phyloP scores from a whole-genome alignment of 2,888 invertebrate genomes.

The Athetis lepigone region DNA sequence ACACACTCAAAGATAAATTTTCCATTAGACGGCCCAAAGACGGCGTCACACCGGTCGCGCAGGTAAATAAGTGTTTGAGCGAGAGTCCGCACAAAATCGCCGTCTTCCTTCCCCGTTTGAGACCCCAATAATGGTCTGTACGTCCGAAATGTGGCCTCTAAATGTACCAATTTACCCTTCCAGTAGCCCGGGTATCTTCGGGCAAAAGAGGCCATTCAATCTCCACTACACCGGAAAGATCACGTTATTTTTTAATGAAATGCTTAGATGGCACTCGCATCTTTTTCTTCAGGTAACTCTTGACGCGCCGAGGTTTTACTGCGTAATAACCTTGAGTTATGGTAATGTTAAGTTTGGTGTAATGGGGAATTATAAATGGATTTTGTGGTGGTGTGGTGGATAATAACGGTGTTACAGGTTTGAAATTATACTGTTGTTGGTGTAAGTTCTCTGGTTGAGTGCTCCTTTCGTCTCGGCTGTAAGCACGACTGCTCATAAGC shows the following conservation, averaged over 20 bases:
- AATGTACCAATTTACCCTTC: conserved; percentile 81
- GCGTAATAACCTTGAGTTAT: conserved; percentile 49
- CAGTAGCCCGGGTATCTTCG: conserved; percentile 68
- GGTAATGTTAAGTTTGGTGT: conserved; percentile 41
- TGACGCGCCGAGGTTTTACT: conserved; percentile 43
- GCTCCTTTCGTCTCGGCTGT: too few relatives aligned
- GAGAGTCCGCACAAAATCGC: conserved; percentile 68
- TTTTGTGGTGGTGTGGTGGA: conserved; percentile 6
- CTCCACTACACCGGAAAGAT: conserved; percentile 72
- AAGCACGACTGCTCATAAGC: too few relatives aligned
- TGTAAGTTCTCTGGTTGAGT: neutral
- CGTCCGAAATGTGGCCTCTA: conserved; percentile 77
- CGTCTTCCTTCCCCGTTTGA: conserved; percentile 70
- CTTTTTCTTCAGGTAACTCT: conserved; percentile 54
- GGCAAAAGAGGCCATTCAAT: conserved; percentile 76
- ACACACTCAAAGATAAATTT: conserved; percentile 51
- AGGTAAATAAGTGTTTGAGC: conserved; percentile 68
- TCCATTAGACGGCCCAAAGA: conserved; percentile 56
- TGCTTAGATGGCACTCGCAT: conserved; percentile 65
- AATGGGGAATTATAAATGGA: conserved; percentile 23
- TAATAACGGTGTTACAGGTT: neutral
- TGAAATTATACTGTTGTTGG: neutral
- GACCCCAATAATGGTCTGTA: conserved; percentile 77
- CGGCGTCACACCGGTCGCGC: conserved; percentile 29
- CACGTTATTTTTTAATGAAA: conserved; percentile 80